Base-by-base conservation (phyloP, 2,888 invertebrate genomes). In the Poecilobothrus nobilitatus region DNA sequence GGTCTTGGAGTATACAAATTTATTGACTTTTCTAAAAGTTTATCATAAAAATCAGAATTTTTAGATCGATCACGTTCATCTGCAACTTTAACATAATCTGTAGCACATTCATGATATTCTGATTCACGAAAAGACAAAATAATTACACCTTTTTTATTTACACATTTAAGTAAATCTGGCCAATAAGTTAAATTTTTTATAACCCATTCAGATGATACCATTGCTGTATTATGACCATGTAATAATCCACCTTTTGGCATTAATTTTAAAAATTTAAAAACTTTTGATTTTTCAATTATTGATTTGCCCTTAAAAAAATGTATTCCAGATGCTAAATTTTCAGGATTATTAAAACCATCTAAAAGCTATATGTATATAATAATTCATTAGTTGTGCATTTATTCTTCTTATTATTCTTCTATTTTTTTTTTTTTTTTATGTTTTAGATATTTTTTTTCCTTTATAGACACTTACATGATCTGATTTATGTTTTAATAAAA, bases 211-310 rank as follows among this genome's bases (percentile, higher is more conserved):
- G 81, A 78, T 1, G 84, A 84, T 0, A 82, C 84, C 0, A 83
- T 76, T 0, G 86, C 84, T 1, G 83, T 78, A 68, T 84, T 81
- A 73, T 88, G 87, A 0, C 81, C 77, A 74, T 88, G 88, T 0
- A 88, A 78, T 0, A 84, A 80, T 0, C 83, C 83, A 3, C 87
- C 81, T 63, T 81, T 89, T 0, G 89, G 89, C 79, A 89, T 80
- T 69, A 78, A 78, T 67, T 82, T 79, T 6, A 89, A 82, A 6
- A 88, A 80, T 66, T 84, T 75, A 72, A 85, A 88, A 0, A 89
- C 83, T 53, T 80, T 75, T 0, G 87, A 87, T 7, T 79, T 75
- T 33, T 86, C 84, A 21, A 88, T 86, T 1, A 82, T 72, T 0
- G 76, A 68, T 70, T 82, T 85, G 0, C 83, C 82, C 15, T 82